These are phyloP conservation scores for Cheilosia variabilis DNA, from an alignment of 2,888 invertebrate species.

Conservation along the genomic window DNA sequence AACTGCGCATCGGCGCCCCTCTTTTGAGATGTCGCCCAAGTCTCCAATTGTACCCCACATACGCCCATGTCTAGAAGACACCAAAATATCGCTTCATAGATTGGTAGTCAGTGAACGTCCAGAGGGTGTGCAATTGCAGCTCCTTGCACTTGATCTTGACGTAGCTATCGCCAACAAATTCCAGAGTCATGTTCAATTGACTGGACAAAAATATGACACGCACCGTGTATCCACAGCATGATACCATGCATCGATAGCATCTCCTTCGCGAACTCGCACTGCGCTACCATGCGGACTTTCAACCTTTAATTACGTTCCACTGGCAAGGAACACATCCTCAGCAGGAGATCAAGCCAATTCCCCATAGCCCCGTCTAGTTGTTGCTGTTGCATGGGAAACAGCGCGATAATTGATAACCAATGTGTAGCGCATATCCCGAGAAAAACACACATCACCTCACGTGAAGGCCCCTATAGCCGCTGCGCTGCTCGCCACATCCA, in stretches of 20 bases:
- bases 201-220: slow-evolving; percentile 42
- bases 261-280: slow-evolving; percentile 4
- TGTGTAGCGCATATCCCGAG: slow-evolving; percentile 24
- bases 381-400: slow-evolving; percentile 32
- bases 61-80: no score
- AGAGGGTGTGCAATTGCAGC: no score
- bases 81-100: no score
- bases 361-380: slow-evolving; percentile 7
- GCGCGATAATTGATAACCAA: slow-evolving; percentile 70
- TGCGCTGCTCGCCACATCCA: background rate
- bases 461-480: background rate
- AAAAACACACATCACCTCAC: slow-evolving; percentile 16
- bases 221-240: slow-evolving; percentile 25
- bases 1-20: no score
- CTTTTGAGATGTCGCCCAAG: no score
- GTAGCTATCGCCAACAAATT: no score
- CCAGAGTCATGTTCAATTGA: slow-evolving; percentile 17
- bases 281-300: background rate
- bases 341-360: slow-evolving; percentile 57
- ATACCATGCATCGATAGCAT: slow-evolving; percentile 18
- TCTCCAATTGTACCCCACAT: no score
- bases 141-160: no score
- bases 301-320: slow-evolving; percentile 67
- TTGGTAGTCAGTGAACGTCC: no score
- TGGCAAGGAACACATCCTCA: slow-evolving; percentile 39